Conservation (phyloP, 2,888 invertebrate species). For the Zele albiditarsus region DNA sequence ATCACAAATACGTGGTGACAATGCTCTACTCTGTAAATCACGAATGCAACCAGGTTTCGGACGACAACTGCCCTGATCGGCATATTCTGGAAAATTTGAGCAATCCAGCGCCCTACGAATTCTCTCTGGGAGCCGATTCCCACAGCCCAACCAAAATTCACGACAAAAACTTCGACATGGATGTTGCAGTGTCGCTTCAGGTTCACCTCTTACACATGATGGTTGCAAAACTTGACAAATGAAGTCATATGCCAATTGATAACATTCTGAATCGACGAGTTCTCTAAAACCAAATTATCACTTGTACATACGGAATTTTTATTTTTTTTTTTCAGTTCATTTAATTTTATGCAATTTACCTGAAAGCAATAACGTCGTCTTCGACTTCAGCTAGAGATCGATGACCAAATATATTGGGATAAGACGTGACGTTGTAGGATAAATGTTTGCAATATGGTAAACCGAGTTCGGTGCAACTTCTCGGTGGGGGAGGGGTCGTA, state of each 20-base stretch:
- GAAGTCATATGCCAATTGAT: slow-evolving; percentile 90
- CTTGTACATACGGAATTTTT: neutral
- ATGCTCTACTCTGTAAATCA: slow-evolving; percentile 82
- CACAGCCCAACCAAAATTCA: slow-evolving; percentile 89
- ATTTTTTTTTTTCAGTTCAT: neutral
- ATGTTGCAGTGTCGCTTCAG: slow-evolving; percentile 77
- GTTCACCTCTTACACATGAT: slow-evolving; percentile 76
- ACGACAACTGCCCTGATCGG: slow-evolving; percentile 82
- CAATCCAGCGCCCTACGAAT: slow-evolving; percentile 85
- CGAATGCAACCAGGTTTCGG: slow-evolving; percentile 87
- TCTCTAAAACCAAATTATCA: slow-evolving; percentile 74
- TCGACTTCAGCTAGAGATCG: slow-evolving; percentile 78
- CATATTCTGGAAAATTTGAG: slow-evolving; percentile 85
- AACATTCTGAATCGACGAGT: slow-evolving; percentile 93
- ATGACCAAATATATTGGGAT: slow-evolving; percentile 87
- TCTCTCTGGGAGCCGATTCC: slow-evolving; percentile 81
- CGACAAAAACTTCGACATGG: slow-evolving; percentile 90
- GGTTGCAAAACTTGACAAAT: slow-evolving; percentile 91
- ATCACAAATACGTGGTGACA: slow-evolving; percentile 87
- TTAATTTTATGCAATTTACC: slow-evolving; percentile 61
- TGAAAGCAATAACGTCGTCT: slow-evolving; percentile 85
- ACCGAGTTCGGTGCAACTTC: slow-evolving; percentile 81
- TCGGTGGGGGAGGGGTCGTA: slow-evolving; percentile 77
- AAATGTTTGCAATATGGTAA: slow-evolving; percentile 82
- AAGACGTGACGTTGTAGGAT: slow-evolving; percentile 86